These are phyloP conservation scores for Linurgus olivaceus DNA, from an alignment of 2,797 vertebrate genomes.

Conservation along the genomic window DNA sequence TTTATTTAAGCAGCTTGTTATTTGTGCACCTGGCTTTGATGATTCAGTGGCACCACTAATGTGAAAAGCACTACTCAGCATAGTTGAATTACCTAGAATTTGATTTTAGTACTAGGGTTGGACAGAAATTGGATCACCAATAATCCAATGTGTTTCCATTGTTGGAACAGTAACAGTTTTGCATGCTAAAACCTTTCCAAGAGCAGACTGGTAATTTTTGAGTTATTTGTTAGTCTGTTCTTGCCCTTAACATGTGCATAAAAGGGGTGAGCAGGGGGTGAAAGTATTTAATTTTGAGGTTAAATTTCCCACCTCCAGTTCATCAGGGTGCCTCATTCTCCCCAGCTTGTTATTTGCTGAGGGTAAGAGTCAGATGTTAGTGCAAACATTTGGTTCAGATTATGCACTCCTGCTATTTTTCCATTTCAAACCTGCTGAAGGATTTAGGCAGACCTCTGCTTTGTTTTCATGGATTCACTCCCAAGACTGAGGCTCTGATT, in stretches of 20 bases:
- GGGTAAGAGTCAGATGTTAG: not conserved
- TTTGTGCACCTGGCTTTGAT: not conserved
- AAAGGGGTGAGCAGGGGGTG: not conserved
- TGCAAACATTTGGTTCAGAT: constrained; percentile 1
- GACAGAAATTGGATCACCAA: not conserved
- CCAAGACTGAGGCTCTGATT: not conserved
- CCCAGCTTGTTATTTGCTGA: constrained; percentile 30
- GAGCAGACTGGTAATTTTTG: not conserved
- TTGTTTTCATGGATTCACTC: not conserved
- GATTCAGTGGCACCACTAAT: not conserved
- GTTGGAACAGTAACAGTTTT: not conserved
- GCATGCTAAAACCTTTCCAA: not conserved
- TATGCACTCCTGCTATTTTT: not conserved
- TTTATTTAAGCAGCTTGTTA: not conserved
- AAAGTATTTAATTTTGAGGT: not conserved
- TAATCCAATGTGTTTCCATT: not conserved
- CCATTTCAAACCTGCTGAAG: not conserved
- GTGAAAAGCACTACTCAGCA: not conserved
- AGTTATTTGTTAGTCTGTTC: not conserved
- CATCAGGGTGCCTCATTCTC: not conserved
- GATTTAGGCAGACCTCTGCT: not conserved
- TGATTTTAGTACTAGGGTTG: not conserved
- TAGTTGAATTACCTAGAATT: not conserved
- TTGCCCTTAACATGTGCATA: not conserved
- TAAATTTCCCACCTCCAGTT: not conserved